Conservation (phyloP, 2,888 invertebrate species). For the Andrena fulva region DNA sequence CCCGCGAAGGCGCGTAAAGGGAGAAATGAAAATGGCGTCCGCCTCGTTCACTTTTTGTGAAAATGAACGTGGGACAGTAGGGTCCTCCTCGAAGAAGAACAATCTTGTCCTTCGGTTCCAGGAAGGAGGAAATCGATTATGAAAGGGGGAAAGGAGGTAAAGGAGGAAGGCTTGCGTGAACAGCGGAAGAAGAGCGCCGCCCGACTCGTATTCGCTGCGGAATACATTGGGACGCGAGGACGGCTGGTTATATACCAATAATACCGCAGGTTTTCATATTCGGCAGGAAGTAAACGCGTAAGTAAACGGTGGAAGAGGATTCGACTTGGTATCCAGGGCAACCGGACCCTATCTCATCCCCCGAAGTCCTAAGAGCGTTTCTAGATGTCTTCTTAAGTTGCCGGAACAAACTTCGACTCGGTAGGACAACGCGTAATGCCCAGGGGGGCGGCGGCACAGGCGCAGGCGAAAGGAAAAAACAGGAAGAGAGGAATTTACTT, state of each 20-base stretch:
- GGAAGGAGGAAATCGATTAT: conserved; percentile 28
- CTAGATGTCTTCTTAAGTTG: conserved; percentile 79
- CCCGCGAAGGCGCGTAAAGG: conserved; percentile 37
- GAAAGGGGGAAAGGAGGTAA: neutral
- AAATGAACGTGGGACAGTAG: conserved; percentile 26
- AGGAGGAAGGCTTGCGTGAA: neutral
- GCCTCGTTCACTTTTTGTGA: conserved; percentile 26
- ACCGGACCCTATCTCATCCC: conserved; percentile 77
- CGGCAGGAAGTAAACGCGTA: conserved; percentile 71
- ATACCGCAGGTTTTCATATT: conserved; percentile 70
- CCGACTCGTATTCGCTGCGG: neutral
- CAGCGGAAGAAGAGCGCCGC: neutral
- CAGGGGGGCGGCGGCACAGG: conserved; percentile 55
- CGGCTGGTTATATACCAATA: conserved; percentile 46
- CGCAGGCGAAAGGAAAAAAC: conserved; percentile 53
- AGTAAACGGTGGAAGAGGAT: conserved; percentile 71
- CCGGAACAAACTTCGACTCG: conserved; percentile 77
- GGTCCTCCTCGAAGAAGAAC: conserved; percentile 31
- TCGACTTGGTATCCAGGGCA: conserved; percentile 79
- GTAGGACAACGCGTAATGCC: conserved; percentile 77
- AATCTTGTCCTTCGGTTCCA: conserved; percentile 35
- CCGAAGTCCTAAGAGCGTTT: conserved; percentile 73
- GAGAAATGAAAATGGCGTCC: conserved; percentile 55
- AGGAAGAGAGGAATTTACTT: conserved; percentile 71
- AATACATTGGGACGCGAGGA: conserved; percentile 18